These are phyloP conservation scores for Erythrolamprus reginae DNA, from an alignment of 2,113 vertebrate species.

Conservation along the genomic window DNA sequence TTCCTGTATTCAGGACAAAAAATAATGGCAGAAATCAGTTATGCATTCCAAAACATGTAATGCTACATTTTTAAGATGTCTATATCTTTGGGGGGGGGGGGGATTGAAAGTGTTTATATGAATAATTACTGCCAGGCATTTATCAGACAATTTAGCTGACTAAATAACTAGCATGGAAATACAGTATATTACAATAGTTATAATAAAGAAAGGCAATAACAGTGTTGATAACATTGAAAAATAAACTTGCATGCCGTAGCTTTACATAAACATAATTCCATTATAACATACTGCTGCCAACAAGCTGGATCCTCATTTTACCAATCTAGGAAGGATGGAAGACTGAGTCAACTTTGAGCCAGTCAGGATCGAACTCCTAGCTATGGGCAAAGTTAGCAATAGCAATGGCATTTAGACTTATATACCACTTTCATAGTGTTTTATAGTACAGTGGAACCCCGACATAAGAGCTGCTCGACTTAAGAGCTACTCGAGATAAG, in stretches of 20 bases:
- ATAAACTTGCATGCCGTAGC: not conserved
- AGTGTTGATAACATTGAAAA: not conserved
- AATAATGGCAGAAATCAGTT: constrained; percentile 36
- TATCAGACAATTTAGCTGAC: not conserved
- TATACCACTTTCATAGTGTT: too few species aligned
- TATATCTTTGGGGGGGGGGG: not conserved
- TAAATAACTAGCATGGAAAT: not conserved
- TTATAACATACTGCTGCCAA: not conserved
- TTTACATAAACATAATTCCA: not conserved
- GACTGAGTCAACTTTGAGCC: too few species aligned
- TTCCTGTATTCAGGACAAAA: constrained; percentile 71
- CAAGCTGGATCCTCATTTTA: too few species aligned
- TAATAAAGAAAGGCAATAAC: not conserved
- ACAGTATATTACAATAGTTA: not conserved
- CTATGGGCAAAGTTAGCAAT: too few species aligned
- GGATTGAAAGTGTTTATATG: not conserved
- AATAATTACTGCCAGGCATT: not conserved
- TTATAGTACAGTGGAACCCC: too few species aligned
- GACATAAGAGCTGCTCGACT: too few species aligned
- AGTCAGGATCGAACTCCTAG: too few species aligned
- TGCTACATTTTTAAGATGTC: not conserved
- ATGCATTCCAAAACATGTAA: not conserved
- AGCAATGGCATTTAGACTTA: too few species aligned
- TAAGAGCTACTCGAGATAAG: too few species aligned
- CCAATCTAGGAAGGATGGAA: too few species aligned